Percentiles rank a stretch among this genome's conserved stretches.
phyloP scores from a whole-genome alignment of 2,113 vertebrate species.

The Tamias sibiricus region DNA sequence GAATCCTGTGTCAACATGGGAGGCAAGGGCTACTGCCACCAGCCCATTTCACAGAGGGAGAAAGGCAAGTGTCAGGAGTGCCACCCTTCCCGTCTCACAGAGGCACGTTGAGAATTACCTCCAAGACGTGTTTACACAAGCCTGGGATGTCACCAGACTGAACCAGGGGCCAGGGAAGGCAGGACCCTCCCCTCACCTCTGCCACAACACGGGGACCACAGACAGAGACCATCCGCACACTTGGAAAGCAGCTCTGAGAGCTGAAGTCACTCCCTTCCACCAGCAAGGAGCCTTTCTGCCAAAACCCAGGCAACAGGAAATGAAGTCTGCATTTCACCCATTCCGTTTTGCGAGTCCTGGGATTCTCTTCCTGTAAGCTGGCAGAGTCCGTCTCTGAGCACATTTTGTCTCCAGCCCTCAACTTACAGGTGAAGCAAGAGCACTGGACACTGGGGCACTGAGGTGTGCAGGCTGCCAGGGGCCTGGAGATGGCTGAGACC shows the following conservation, averaged over 20 bases:
- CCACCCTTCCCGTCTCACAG: neutral
- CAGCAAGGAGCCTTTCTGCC: neutral
- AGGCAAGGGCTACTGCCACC: neutral
- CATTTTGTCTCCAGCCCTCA: neutral
- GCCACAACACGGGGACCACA: accelerated
- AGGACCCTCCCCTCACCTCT: neutral
- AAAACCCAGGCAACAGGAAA: neutral
- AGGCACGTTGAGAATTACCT: neutral
- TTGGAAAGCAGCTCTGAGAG: neutral
- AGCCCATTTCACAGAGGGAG: neutral
- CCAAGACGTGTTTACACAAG: neutral
- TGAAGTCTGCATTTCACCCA: neutral
- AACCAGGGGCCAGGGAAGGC: neutral
- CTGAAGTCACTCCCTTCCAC: neutral
- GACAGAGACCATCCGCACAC: neutral
- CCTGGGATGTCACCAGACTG: neutral
- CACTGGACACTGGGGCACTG: neutral
- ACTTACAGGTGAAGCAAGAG: neutral
- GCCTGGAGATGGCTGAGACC: accelerated
- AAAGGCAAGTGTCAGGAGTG: neutral
- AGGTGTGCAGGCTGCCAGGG: neutral
- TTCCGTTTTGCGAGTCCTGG: neutral
- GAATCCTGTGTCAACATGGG: neutral
- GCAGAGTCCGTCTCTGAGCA: neutral
- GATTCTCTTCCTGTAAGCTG: neutral